These are phyloP conservation scores for Monoplex corrugatus DNA, from an alignment of 2,888 invertebrate genomes.

Conservation along the genomic window DNA sequence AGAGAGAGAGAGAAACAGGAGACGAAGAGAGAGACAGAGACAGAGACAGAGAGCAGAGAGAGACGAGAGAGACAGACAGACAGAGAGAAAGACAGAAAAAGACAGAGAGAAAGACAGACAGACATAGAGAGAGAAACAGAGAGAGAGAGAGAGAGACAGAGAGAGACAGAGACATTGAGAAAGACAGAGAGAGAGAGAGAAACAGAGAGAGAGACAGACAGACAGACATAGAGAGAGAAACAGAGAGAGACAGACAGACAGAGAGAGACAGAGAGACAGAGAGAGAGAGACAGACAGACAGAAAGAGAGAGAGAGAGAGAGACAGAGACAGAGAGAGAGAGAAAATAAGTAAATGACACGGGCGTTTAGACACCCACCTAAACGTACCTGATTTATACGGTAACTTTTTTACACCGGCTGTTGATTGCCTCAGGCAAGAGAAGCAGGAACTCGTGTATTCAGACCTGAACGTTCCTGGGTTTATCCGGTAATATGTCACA, in stretches of 20 bases:
- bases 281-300: slow-evolving; percentile 20
- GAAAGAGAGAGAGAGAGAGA: background rate
- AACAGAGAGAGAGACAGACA: background rate
- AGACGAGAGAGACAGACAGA: background rate
- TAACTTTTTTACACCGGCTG: no score
- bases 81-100: background rate
- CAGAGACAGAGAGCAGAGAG: background rate
- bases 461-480: no score
- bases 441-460: no score
- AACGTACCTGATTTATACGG: no score
- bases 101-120: background rate
- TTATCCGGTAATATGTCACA: no score
- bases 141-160: background rate
- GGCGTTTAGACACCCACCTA: background rate
- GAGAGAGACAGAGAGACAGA: slow-evolving; percentile 18
- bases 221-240: background rate
- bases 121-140: background rate
- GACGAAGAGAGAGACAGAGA: background rate
- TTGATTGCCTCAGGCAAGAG: no score
- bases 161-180: background rate
- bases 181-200: background rate
- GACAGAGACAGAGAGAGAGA: background rate
- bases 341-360: background rate
- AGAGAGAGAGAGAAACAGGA: background rate
- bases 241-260: background rate